Evolutionary conservation across 1,140 invertebrate genomes (phyloP), one percentile per base, ranked within the genome.

Genomic region (Babylonia areolata): DNA sequence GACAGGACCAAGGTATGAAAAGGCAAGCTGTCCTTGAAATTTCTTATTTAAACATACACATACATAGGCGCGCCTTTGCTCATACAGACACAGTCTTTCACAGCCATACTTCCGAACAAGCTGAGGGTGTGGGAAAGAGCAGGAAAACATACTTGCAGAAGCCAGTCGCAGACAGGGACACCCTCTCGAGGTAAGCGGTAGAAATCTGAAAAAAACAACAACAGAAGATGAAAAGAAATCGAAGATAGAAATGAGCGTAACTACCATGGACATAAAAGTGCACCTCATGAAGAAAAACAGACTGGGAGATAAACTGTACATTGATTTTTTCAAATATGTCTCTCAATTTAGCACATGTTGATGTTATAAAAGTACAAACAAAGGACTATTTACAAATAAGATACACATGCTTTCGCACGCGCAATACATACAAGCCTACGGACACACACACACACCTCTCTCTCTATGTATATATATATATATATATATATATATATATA

Each of bases 91-190:
- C 73, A 75, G 15, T 35, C 73, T 35, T 31, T 35, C 73, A 75
- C 73, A 75, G 2, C 12, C 73, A 75, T 20, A 37, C 39, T 9
- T 35, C 17, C 69, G 75, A 2, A 35, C 77, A 92, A 90, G 89
- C 91, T 90, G 92, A 75, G 15, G 23, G 12, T 35, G 15, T 35
- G 3, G 35, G 3, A 75, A 35, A 75, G 17, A 23, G 58, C 9
- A 6, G 12, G 6, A 35, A 75, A 35, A 75, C 73, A 75, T 75
- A 37, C 73, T 23, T 75, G 73, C 37, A 75, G 23, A 35, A 75
- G 33, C 73, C 73, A 12, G 73, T 75, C 6, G 73, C 73, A 37
- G 73, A 75, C n/a, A 75, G 37, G 37, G 33, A 15, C 3, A 75
- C 35, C 23, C 73, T 35, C 6, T 75, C 73, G 33, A 75, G 15